Evolutionary conservation across 2,113 vertebrate genomes (phyloP), one percentile per base, ranked within the genome.

Genomic region (Lampris megalopsis): DNA sequence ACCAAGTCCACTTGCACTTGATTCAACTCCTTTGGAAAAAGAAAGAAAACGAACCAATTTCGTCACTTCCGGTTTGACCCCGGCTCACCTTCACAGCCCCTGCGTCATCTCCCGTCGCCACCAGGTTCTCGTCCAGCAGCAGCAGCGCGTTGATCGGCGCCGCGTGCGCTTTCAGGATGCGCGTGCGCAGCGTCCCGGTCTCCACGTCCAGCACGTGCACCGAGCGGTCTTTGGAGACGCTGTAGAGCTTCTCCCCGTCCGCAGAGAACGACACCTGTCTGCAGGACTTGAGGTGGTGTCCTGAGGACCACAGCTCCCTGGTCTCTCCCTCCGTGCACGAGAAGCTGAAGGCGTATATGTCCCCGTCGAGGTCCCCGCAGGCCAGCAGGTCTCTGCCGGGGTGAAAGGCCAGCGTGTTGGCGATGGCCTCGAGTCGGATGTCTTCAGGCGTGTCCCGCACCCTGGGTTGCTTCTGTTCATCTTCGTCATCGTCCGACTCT

Each of bases 251-350:
- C 43, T 93, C 92, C 4, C 98, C 97, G 68, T 97, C 96, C 9
- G 73, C 91, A 36, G 96, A 96, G 88, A 99, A 97, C 36, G 93
- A 93, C 7, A 97, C 88, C 38, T 96, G 95, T 63, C 98, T 92
- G 89, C 98, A 99, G 38, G 98, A 97, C 92, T 97, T 99, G 48
- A 97, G 91, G 84, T 99, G 98, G 90, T 99, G 98, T 0, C 98
- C 98, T 6, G 97, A 99, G 0, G 98, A 99, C 97, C 98, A 99
- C 45, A 98, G 92, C 86, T 99, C 97, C 70, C 94, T 92, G 82
- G 93, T 99, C 85, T 94, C 93, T 1, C 96, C 95, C 73, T 97
- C 95, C 52, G 93, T 92, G 84, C 97, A 97, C 1, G 97, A 97
- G 83, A 97, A 99, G 4, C 94, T 94, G 88, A 94, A 97, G 89